Percentiles rank a stretch among this genome's conserved stretches.
These are phyloP conservation scores for Rhadina sibilatrix DNA, from an alignment of 2,113 vertebrate genomes.

Conservation along the genomic window DNA sequence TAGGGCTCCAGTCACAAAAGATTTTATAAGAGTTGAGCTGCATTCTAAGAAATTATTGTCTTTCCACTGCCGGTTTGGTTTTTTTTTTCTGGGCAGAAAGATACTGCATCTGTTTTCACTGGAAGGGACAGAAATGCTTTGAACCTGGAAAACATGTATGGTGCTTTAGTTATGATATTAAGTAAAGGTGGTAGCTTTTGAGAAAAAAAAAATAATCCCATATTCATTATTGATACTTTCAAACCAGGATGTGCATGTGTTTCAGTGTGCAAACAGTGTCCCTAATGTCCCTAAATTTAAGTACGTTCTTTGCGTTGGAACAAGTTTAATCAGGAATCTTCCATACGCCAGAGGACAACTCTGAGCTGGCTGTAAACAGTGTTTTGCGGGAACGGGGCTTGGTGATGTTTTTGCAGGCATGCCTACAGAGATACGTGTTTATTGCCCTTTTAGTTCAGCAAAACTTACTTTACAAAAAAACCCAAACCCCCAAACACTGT, in stretches of 20 bases:
- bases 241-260: neutral
- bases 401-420: neutral
- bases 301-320: neutral
- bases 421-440: neutral
- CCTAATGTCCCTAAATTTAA: neutral
- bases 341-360: neutral
- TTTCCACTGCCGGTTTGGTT: neutral
- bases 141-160: neutral
- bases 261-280: neutral
- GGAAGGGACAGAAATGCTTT: neutral
- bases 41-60: slow-evolving; percentile 12
- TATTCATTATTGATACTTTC: neutral
- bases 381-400: neutral
- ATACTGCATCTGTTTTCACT: slow-evolving; percentile 5
- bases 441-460: neutral
- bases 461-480: neutral
- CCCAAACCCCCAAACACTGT: neutral
- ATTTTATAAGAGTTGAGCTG: neutral
- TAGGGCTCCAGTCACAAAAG: slow-evolving; percentile 34
- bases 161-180: neutral
- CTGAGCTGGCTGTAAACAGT: neutral
- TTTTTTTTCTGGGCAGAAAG: neutral
- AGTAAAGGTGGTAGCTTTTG: neutral
- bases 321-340: slow-evolving; percentile 1
- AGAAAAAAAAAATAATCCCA: neutral